Base-by-base conservation (phyloP, 2,797 vertebrate species). In the Emys orbicularis region DNA sequence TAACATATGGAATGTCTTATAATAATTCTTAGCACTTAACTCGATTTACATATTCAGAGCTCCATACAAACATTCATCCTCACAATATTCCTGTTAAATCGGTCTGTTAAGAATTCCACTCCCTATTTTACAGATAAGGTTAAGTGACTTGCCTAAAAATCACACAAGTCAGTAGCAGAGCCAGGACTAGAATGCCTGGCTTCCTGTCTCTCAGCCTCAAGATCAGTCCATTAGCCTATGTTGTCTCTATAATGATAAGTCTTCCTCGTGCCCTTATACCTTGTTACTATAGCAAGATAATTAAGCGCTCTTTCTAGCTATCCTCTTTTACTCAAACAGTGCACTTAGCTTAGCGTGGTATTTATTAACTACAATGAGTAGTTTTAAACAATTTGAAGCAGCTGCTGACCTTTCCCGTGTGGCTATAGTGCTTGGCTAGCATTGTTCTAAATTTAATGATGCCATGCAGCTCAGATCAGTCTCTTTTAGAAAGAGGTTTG, bases 281-380 rank as follows among this genome's bases (percentile, higher is more conserved):
- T 93, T 94, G 95, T 86, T 88, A 37, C 81, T 86, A 77, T 27
- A 92, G 68, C 34, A 83, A 83, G 61, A 83, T 90, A 96, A 95
- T 96, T 94, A 97, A 92, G 90, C 72, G 89, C 81, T 94, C 83
- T 87, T 95, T 87, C 87, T 94, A 83, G 76, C 83, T 87, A 85
- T 15, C 0, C 50, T 90, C 79, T 88, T 89, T 81, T 92, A 96
- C 96, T 94, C 87, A 96, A 95, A 93, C 68, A 31, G 59, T 50
- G 74, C 59, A 86, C 6, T 0, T 95, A 91, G 93, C 91, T 77
- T 72, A 95, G 85, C 50, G 93, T 96, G 90, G 81, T 95, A 95
- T 96, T 97, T 94, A 92, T 95, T 95, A 95, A 93, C 2, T 3
- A 72, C 95, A 95, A 93, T 90, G 92, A 95, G 83, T 79, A 95